Base-by-base conservation (phyloP, 1,140 invertebrate species). In the Brachionus paranguensis region DNA sequence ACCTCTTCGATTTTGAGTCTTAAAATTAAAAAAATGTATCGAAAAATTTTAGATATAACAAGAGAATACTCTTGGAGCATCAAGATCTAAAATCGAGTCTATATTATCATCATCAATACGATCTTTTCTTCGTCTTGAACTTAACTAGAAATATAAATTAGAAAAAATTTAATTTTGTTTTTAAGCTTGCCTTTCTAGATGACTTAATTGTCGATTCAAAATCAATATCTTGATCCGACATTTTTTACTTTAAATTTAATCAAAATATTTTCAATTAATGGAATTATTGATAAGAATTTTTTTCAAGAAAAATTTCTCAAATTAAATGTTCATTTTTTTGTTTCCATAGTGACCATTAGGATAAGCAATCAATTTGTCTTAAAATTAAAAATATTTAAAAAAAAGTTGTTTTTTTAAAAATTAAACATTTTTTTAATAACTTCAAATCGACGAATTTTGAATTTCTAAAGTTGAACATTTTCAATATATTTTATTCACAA, bases 71-170 rank as follows among this genome's bases (percentile, higher is more conserved):
- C 20, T 50, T 8, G 72, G 4, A 11, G 43, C 43, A 12, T 27
- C 47, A 50, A 33, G 27, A 76, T 76, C 72, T 76, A 76, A 50
- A 50, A 37, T 37, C 2, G 33, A 43, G 27, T 76, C 43, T 20
- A 76, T 27, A 50, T 76, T 53, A 11, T 76, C 72, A 7, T 76
- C 72, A 53, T 76, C 72, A 20, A 27, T 50, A 14, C 47, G 12
- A 24, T 76, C 72, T 76, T n/a, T 76, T 33, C 72, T 76, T 50
- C 72, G 43, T 50, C 72, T 76, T 14, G 72, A 76, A 7, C 10
- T 50, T 14, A 45, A 29, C 72, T 37, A 37, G 6, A 37, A 37
- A 37, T 37, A 7, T 37, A 37, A 37, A 37, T 37, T 37, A 37
- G 33, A 37, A 37, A 37, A 37, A 29, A 29, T 2, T 29, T 29